These are phyloP conservation scores for Ia io DNA, from an alignment of 2,113 vertebrate genomes.

Conservation along the genomic window DNA sequence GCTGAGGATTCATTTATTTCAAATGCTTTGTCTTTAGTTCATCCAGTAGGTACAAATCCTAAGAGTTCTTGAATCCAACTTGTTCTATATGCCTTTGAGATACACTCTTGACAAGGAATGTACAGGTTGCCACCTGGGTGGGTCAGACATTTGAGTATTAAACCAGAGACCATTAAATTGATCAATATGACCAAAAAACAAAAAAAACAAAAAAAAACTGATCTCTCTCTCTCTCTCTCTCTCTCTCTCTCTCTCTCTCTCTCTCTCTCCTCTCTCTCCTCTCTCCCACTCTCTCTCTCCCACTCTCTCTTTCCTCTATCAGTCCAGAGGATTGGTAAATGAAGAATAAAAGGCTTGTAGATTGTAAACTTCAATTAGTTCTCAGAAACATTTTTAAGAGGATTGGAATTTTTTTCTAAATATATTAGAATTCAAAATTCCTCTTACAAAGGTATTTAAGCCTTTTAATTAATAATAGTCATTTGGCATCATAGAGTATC, in stretches of 20 bases:
- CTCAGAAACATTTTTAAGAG: conserved; percentile 64
- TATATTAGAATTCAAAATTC: conserved; percentile 73
- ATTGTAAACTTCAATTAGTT: conserved; percentile 78
- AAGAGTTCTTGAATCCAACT: background rate
- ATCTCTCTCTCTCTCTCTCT: conserved; percentile 37
- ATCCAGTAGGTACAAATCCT: background rate
- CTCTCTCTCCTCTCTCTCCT: conserved; percentile 29
- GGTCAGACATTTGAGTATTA: conserved; percentile 39
- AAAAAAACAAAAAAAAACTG: background rate
- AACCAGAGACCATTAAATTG: conserved; percentile 52
- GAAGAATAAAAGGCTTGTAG: conserved; percentile 63
- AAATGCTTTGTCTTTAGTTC: background rate
- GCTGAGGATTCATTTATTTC: background rate
- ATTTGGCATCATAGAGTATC: conserved; percentile 69
- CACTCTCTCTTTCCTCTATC: conserved; percentile 5
- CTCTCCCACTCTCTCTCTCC: no score
- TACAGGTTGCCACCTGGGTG: background rate
- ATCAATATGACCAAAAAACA: conserved; percentile 34
- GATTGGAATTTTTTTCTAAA: conserved; percentile 71
- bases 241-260: conserved; percentile 26
- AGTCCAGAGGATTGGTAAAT: conserved; percentile 73
- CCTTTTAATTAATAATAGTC: conserved; percentile 81
- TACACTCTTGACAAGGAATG: conserved; percentile 36
- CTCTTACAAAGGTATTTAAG: conserved; percentile 77
- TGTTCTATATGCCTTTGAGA: conserved; percentile 41